Evolutionary conservation across 2,888 invertebrate genomes (phyloP).

Genomic region (Hypercompe scribonia): DNA sequence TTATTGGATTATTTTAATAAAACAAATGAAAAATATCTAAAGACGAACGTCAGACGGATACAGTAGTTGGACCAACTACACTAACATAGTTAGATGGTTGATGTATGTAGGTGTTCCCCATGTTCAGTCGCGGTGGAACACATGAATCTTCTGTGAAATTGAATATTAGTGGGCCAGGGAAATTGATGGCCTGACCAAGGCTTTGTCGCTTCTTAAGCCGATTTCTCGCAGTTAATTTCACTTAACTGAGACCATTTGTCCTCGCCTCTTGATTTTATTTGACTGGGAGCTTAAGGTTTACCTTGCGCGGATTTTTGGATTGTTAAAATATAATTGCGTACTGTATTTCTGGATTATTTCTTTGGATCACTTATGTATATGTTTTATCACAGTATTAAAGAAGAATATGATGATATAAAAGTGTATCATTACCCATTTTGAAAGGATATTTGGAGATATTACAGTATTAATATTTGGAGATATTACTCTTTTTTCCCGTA

Average conservation of each 20-base stretch:
- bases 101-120: slow-evolving; percentile 15
- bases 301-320: slow-evolving; percentile 11
- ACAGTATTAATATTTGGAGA: no score
- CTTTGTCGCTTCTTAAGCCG: slow-evolving; percentile 61
- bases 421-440: background rate
- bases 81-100: slow-evolving; percentile 11
- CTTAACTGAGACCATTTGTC: slow-evolving; percentile 68
- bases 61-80: background rate
- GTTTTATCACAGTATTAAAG: no score
- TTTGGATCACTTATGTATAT: background rate
- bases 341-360: background rate
- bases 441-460: no score
- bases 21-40: background rate
- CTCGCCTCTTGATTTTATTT: slow-evolving; percentile 61
- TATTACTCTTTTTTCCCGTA: no score
- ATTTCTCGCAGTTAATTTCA: slow-evolving; percentile 73
- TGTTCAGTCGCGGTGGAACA: slow-evolving; percentile 29
- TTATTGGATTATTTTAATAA: background rate
- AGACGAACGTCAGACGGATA: background rate
- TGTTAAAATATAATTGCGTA: background rate
- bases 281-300: slow-evolving; percentile 41
- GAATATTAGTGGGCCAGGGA: slow-evolving; percentile 57
- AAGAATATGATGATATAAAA: no score
- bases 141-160: slow-evolving; percentile 50
- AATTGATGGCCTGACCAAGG: slow-evolving; percentile 66